Percentiles rank a stretch among this genome's conserved stretches.
phyloP scores from a whole-genome alignment of 2,888 invertebrate species.

The Troides helena region DNA sequence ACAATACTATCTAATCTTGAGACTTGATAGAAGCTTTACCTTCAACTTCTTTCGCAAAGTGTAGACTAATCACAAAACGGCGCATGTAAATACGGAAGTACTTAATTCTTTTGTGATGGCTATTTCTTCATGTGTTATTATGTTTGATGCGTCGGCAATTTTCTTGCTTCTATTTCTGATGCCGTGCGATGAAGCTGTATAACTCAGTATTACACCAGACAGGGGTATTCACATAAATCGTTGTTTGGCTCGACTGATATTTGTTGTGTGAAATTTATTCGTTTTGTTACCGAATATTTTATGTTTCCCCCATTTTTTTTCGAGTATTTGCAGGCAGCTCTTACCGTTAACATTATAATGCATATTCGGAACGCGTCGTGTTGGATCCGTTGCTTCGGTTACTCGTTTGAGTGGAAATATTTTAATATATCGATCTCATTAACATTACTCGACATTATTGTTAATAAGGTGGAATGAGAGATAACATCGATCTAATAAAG shows the following conservation, averaged over 20 bases:
- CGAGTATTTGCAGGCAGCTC: not conserved
- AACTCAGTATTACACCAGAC: constrained; percentile 19
- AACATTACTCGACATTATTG: not conserved
- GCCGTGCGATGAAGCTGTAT: not conserved
- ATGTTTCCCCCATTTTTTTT: not conserved
- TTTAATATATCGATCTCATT: constrained; percentile 9
- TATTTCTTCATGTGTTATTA: not conserved
- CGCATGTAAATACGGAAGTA: constrained; percentile 49
- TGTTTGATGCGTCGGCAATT: constrained; percentile 4
- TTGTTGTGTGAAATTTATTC: constrained; percentile 3
- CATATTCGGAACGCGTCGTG: constrained; percentile 13
- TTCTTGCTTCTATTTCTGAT: constrained; percentile 2
- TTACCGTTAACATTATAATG: constrained; percentile 12
- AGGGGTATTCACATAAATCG: constrained; percentile 16
- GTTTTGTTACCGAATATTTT: constrained; percentile 2
- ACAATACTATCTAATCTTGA: constrained; percentile 58
- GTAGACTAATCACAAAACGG: constrained; percentile 42
- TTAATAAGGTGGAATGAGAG: not conserved
- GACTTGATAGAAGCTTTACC: constrained; percentile 43
- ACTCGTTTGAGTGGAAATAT: constrained; percentile 7
- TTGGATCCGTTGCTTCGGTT: constrained; percentile 3
- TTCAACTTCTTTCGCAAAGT: constrained; percentile 43
- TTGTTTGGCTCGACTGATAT: constrained; percentile 4
- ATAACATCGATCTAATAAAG: too few species aligned
- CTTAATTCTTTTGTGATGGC: constrained; percentile 36